A percentile compares a stretch with the other conserved stretches of the same genome.
phyloP scores from a whole-genome alignment of 2,113 vertebrate genomes.

The Heloderma charlesbogerti region DNA sequence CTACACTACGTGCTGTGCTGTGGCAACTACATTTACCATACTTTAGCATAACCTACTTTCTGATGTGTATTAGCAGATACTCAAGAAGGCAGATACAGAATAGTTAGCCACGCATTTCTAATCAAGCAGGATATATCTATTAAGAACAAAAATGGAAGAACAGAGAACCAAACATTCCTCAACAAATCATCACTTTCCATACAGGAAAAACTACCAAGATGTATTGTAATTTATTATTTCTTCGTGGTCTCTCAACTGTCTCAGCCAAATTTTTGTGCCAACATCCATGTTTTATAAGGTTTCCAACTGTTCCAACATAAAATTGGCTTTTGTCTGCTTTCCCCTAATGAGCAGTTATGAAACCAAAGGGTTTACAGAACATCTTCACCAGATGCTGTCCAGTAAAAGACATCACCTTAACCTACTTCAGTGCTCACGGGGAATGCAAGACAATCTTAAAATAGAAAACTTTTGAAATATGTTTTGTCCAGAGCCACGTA shows the following conservation, averaged over 20 bases:
- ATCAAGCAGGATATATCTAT: too few relatives aligned
- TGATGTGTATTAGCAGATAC: background rate
- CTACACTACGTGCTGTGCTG: background rate
- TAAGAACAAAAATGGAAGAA: background rate
- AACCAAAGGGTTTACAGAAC: background rate
- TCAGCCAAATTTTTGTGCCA: background rate
- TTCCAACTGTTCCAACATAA: background rate
- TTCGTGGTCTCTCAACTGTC: background rate
- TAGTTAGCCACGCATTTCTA: too few relatives aligned
- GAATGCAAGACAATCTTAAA: background rate
- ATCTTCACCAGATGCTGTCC: background rate
- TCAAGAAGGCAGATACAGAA: background rate
- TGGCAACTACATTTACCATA: background rate
- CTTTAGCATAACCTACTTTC: background rate
- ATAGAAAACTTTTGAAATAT: background rate
- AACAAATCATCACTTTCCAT: background rate
- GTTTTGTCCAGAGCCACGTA: background rate
- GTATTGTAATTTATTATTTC: background rate
- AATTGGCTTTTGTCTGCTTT: background rate
- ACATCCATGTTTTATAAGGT: background rate
- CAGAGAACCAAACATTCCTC: background rate
- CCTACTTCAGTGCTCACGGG: background rate
- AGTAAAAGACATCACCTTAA: background rate
- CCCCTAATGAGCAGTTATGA: background rate
- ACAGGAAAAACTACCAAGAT: background rate